Conservation (phyloP, 1,140 invertebrate species). For the Drosophila melanica region DNA sequence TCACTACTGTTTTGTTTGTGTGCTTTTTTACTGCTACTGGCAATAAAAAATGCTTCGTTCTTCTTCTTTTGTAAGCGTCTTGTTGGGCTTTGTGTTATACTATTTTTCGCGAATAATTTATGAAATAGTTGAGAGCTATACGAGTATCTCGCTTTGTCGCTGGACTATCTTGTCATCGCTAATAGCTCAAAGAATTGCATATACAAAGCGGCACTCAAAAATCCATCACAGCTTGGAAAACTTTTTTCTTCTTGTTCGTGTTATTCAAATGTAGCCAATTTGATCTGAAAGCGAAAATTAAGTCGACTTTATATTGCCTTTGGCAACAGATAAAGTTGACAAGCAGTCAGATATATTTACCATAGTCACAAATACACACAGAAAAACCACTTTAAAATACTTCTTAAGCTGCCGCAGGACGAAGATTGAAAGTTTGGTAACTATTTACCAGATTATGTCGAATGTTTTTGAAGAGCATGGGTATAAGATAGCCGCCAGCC, state of each 20-base stretch:
- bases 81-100: slow-evolving; percentile 34
- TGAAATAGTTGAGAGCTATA: slow-evolving; percentile 53
- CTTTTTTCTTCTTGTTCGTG: slow-evolving; percentile 19
- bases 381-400: slow-evolving; percentile 10
- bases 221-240: slow-evolving; percentile 22
- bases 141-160: slow-evolving; percentile 52
- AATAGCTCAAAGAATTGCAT: slow-evolving; percentile 62
- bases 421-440: slow-evolving; percentile 54
- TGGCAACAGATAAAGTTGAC: slow-evolving; percentile 50
- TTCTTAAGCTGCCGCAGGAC: slow-evolving; percentile 8
- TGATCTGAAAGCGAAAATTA: slow-evolving; percentile 44
- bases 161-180: slow-evolving; percentile 50
- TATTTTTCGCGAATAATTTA: slow-evolving; percentile 75
- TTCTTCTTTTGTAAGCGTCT: slow-evolving; percentile 27
- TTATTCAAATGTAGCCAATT: slow-evolving; percentile 56
- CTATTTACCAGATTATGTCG: slow-evolving; percentile 64
- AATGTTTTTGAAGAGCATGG: slow-evolving; percentile 24
- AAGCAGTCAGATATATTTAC: slow-evolving; percentile 46
- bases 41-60: slow-evolving; percentile 59
- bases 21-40: slow-evolving; percentile 34
- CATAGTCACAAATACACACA: slow-evolving; percentile 5
- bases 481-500: slow-evolving; percentile 46
- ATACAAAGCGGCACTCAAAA: slow-evolving; percentile 17
- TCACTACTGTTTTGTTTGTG: slow-evolving; percentile 31
- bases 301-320: slow-evolving; percentile 48